Conservation (phyloP, 1,140 invertebrate species). For the Leucophenga varia region DNA sequence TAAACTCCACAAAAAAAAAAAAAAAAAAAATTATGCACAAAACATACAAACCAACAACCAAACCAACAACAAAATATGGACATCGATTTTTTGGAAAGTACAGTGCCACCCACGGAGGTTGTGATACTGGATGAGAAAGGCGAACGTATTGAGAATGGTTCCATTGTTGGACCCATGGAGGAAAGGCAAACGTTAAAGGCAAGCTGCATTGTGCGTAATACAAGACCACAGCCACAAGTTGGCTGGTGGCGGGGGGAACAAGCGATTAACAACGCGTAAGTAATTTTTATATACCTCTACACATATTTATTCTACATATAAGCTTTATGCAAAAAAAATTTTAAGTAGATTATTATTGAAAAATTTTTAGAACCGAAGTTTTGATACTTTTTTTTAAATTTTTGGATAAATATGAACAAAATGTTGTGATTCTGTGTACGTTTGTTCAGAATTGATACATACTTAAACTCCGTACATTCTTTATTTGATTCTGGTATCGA, state of each 20-base stretch:
- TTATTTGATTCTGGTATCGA: too few species aligned
- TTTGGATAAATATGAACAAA: too few species aligned
- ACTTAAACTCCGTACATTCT: too few species aligned
- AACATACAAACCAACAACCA: background rate
- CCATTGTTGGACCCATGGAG: slow-evolving; percentile 48
- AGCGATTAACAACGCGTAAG: slow-evolving; percentile 49
- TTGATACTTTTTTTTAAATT: too few species aligned
- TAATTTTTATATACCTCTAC: too few species aligned
- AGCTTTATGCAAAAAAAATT: too few species aligned
- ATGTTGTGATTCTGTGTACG: too few species aligned
- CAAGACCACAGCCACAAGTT: slow-evolving; percentile 46
- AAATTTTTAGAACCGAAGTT: too few species aligned
- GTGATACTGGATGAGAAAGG: slow-evolving; percentile 51
- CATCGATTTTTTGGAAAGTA: slow-evolving; percentile 6
- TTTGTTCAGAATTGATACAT: too few species aligned
- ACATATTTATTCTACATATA: background rate
- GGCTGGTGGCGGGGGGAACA: slow-evolving; percentile 49
- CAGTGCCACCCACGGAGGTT: slow-evolving; percentile 53
- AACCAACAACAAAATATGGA: background rate
- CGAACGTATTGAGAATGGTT: slow-evolving; percentile 48
- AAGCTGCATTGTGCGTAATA: slow-evolving; percentile 45
- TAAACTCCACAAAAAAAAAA: slow-evolving; percentile 2
- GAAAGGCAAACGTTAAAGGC: slow-evolving; percentile 45
- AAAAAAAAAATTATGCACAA: slow-evolving; percentile 3
- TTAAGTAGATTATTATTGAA: too few species aligned